phyloP scores from a whole-genome alignment of 1,140 invertebrate genomes.

The Ips typographus region DNA sequence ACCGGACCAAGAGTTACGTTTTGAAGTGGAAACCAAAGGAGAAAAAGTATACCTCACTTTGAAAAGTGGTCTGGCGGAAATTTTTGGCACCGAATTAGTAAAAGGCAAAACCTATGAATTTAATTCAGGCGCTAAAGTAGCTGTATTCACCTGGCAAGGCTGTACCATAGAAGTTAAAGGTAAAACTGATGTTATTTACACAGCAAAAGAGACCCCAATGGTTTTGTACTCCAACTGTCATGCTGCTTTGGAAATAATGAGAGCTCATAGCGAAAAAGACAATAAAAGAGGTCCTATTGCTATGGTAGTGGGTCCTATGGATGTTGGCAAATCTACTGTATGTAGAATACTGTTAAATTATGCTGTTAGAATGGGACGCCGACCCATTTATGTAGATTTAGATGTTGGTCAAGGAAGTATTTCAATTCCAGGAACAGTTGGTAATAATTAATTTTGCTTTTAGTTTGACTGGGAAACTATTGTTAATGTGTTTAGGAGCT shows the following conservation, averaged over 20 bases:
- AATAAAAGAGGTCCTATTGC: constrained; percentile 76
- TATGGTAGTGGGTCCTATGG: constrained; percentile 91
- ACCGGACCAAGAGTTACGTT: constrained; percentile 83
- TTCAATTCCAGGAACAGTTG: constrained; percentile 89
- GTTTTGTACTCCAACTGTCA: constrained; percentile 94
- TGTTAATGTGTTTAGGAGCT: constrained; percentile 60
- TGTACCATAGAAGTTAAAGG: constrained; percentile 83
- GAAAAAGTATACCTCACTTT: constrained; percentile 85
- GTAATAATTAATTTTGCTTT: constrained; percentile 51
- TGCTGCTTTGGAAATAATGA: constrained; percentile 87
- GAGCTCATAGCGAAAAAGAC: constrained; percentile 75
- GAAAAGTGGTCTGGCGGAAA: constrained; percentile 85
- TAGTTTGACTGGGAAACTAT: neutral
- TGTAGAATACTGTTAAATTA: constrained; percentile 91
- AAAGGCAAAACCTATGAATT: constrained; percentile 93
- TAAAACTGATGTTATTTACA: constrained; percentile 89
- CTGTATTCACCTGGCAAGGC: constrained; percentile 95
- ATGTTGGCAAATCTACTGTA: constrained; percentile 96
- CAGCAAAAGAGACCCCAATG: constrained; percentile 96
- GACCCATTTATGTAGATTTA: constrained; percentile 91
- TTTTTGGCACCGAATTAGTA: constrained; percentile 96
- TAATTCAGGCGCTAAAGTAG: constrained; percentile 86
- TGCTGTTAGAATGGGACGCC: constrained; percentile 80
- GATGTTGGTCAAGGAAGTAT: constrained; percentile 96
- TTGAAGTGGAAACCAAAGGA: constrained; percentile 89